Conservation (phyloP, 2,797 vertebrate species). For the Neostethus bicornis region DNA sequence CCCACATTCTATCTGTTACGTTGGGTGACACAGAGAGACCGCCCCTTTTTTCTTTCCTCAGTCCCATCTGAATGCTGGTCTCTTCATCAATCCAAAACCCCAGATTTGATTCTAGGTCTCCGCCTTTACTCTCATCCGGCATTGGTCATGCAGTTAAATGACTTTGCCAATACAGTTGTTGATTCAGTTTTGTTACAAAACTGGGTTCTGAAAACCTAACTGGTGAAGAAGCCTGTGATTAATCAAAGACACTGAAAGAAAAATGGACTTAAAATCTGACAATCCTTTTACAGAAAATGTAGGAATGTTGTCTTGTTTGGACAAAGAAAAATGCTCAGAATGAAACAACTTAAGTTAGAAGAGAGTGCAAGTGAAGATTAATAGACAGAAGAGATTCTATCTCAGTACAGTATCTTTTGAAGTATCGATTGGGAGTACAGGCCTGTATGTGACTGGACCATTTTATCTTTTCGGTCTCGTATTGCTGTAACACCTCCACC, state of each 20-base stretch:
- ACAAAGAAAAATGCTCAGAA: constrained; percentile 20
- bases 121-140: constrained; percentile 9
- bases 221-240: constrained; percentile 19
- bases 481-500: constrained; percentile 44
- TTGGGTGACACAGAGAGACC: constrained; percentile 41
- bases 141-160: constrained; percentile 55
- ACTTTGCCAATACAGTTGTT: constrained; percentile 63
- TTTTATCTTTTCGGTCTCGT: constrained; percentile 58
- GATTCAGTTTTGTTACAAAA: constrained; percentile 39
- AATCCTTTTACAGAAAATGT: constrained; percentile 7
- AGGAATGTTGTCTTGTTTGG: constrained; percentile 18
- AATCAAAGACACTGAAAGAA: constrained; percentile 33
- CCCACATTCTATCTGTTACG: constrained; percentile 57
- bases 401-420: constrained; percentile 39
- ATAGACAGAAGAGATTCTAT: constrained; percentile 41
- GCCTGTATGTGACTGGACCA: constrained; percentile 32
- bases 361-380: constrained; percentile 32
- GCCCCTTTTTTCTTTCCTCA: constrained; percentile 9
- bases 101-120: constrained; percentile 36
- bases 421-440: constrained; percentile 63
- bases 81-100: constrained; percentile 46
- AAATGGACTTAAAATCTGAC: constrained; percentile 4
- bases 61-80: constrained; percentile 11
- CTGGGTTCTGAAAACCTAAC: constrained; percentile 11
- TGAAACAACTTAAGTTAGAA: background rate